These are phyloP conservation scores for Periophthalmus magnuspinnatus DNA, from an alignment of 2,797 vertebrate species.

Conservation along the genomic window DNA sequence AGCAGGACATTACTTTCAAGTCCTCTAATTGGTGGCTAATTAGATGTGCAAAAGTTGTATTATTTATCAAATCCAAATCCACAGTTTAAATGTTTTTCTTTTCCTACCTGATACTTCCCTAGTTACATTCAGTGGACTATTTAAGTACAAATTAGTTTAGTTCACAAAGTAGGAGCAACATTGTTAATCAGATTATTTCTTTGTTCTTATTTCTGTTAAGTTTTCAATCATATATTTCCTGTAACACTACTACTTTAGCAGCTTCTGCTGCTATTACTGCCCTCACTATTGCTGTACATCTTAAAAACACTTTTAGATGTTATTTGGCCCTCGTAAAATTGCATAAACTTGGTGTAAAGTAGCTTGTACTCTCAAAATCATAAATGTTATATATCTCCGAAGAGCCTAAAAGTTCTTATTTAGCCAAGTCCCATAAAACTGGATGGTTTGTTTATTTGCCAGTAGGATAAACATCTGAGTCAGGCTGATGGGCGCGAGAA, in stretches of 20 bases:
- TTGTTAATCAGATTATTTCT: not conserved
- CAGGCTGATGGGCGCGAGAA: constrained; percentile 26
- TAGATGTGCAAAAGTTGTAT: not conserved
- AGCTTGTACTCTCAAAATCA: not conserved
- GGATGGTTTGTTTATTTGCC: constrained; percentile 48
- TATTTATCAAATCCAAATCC: not conserved
- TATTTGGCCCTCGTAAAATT: too few relatives aligned
- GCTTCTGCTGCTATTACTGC: not conserved
- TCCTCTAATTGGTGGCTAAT: constrained; percentile 3
- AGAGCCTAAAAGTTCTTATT: not conserved
- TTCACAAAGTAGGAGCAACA: not conserved
- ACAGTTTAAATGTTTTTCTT: not conserved
- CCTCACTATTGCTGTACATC: not conserved
- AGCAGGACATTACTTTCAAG: not conserved
- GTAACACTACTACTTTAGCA: not conserved
- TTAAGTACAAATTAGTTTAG: not conserved
- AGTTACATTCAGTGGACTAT: not conserved
- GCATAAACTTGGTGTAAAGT: not conserved
- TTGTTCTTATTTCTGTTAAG: too few relatives aligned
- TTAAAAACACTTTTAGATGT: not conserved
- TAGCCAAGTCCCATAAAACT: not conserved
- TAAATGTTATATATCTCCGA: not conserved
- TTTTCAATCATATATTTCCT: too few relatives aligned
- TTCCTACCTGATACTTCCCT: constrained; percentile 19
- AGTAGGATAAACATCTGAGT: constrained; percentile 54